Percentiles rank a stretch among this genome's conserved stretches.
Evolutionary conservation across 1,140 invertebrate species (phyloP).

Genomic region (Diabrotica undecimpunctata): DNA sequence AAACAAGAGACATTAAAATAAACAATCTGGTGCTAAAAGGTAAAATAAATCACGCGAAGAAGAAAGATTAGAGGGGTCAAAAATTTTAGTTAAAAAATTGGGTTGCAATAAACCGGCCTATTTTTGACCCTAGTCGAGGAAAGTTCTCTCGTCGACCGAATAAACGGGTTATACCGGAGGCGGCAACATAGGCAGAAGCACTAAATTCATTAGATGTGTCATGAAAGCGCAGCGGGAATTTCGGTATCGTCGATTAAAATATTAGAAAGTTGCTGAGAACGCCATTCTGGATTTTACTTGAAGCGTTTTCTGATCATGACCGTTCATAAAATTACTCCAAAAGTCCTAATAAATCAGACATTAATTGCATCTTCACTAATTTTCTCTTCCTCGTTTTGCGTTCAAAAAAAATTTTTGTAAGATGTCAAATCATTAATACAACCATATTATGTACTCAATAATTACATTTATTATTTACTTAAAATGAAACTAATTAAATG

Average conservation of each 20-base stretch:
- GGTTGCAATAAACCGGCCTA: neutral
- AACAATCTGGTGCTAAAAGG: too few relatives aligned
- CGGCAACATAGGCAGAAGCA: constrained; percentile 1
- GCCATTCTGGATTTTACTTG: neutral
- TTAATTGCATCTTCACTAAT: too few relatives aligned
- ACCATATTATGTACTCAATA: too few relatives aligned
- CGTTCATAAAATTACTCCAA: neutral
- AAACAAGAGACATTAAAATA: too few relatives aligned
- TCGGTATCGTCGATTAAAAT: neutral
- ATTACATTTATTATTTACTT: too few relatives aligned
- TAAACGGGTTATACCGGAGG: constrained; percentile 1
- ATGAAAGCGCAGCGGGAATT: constrained; percentile 1
- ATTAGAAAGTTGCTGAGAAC: constrained; percentile 2
- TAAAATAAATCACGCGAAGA: too few relatives aligned
- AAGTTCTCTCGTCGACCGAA: neutral
- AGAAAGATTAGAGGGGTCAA: too few relatives aligned
- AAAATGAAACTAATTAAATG: too few relatives aligned
- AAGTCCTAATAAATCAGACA: neutral
- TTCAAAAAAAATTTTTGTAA: too few relatives aligned
- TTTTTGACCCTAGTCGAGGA: neutral
- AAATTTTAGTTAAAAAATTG: too few relatives aligned
- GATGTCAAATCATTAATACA: too few relatives aligned
- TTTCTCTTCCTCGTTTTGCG: too few relatives aligned
- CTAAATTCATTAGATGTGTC: constrained; percentile 2
- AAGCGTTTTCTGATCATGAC: neutral